Base-by-base conservation (phyloP, 2,113 vertebrate species). In the Anser cygnoides region DNA sequence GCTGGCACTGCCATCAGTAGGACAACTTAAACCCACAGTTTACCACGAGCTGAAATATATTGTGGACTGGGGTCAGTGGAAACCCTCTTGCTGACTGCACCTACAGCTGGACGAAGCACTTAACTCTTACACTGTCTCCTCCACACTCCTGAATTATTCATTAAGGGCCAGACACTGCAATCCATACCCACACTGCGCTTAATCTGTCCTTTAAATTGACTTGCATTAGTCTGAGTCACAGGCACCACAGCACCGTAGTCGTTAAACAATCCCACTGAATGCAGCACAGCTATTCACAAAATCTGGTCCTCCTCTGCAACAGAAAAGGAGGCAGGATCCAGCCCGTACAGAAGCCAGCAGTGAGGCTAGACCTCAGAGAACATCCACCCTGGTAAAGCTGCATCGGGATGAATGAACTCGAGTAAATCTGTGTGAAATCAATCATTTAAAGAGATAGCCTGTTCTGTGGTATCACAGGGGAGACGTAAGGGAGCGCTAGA, bases 141-240 rank as follows among this genome's bases (percentile, higher is more conserved):
- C 92, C 79, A 13, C 29, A 19, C 15, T 77, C 72, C 87, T 92
- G 84, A 87, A 95, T 96, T 89, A 95, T 93, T 97, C 92, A 95
- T 89, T 33, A 63, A 17, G 29, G 66, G 50, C 70, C 84, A 95
- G 91, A 50, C 66, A 23, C 62, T 75, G 86, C 95, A 89, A 93
- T 87, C 88, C 65, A 75, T 78, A 96, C 73, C 82, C 84, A 72
- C 21, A 68, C 70, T 84, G 85, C 1, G 10, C 70, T 86, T 88
- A 65, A 91, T 91, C 77, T 91, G 87, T 93, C 80, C 95, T 92
- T 92, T 89, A 92, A 91, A 92, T 75, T 93, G 89, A 92, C 54
- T 87, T 62, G 89, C 83, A 91, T 87, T 93, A 91, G 77, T 72
- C 74, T 95, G 88, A 94, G 92, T 92, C 90, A 95, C 79, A 90